phyloP scores from a whole-genome alignment of 1,140 invertebrate species.

The Anastrepha obliqua region DNA sequence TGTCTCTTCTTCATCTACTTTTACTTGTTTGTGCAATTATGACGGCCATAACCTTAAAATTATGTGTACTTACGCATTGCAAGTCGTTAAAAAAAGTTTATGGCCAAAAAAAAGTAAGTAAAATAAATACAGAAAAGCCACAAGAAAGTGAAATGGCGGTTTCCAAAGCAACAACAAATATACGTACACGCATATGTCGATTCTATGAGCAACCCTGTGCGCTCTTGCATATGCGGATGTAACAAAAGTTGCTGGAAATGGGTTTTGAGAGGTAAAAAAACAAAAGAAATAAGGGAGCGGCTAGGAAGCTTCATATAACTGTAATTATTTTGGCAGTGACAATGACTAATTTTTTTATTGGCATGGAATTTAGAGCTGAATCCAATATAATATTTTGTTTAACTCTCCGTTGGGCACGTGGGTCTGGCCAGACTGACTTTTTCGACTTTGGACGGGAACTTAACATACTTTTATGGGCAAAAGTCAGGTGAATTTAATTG shows the following conservation, averaged over 20 bases:
- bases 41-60: slow-evolving; percentile 54
- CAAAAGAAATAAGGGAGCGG: not conserved
- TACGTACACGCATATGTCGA: not conserved
- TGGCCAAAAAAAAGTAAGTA: not conserved
- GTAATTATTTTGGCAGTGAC: slow-evolving; percentile 30
- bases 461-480: too few relatives aligned
- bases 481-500: too few relatives aligned
- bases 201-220: too few relatives aligned
- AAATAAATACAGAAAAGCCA: not conserved
- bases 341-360: not conserved
- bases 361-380: not conserved
- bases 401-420: too few relatives aligned
- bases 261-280: not conserved
- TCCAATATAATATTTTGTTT: too few relatives aligned
- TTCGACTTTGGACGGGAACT: too few relatives aligned
- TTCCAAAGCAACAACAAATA: slow-evolving; percentile 40
- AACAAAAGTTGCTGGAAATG: not conserved
- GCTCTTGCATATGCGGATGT: not conserved
- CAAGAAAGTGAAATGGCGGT: not conserved
- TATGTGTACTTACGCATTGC: slow-evolving; percentile 30
- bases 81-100: not conserved
- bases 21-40: slow-evolving; percentile 42
- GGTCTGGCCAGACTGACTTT: too few relatives aligned
- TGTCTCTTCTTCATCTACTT: not conserved
- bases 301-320: not conserved